Evolutionary conservation across 2,113 vertebrate genomes (phyloP), one percentile per base, ranked within the genome.

Genomic region (Oreochromis aureus): DNA sequence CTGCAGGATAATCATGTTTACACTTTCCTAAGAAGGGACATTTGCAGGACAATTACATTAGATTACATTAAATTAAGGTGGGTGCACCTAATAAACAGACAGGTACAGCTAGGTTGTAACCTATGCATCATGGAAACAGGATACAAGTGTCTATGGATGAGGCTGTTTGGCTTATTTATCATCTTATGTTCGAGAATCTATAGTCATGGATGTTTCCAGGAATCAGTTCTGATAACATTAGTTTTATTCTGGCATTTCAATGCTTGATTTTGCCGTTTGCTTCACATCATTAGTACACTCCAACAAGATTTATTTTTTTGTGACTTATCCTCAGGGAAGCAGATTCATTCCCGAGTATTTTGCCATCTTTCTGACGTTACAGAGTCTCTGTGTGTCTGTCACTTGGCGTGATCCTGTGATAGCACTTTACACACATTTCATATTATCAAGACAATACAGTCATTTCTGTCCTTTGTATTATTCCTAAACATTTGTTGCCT

Each of bases 1-100:
- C 44, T 51, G 71, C 71, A 76, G 15, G 71, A 76, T 76, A 51
- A 76, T 51, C 44, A 19, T 18, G 24, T 19, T 76, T 76, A 51
- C 44, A 32, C 44, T 51, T 51, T 51, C 44, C 24, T 32, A 12
- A 76, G 44, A 0, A 51, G 71, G 71, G 51, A 48, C 44, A 6
- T 76, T 76, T 76, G 10, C 41, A 32, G 71, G 44, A 51, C 15
- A 1, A 48, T 76, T 76, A 30, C 24, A 32, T 51, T 76, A 76
- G 24, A 32, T 44, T 44, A 71, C 66, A 71, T 71, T 0, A 71
- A 44, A 24, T 44, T 46, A 44, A 27, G n/a, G 66, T 71, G 7
- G 66, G n/a, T 32, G 16, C 22, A 76, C 44, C 44, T 30, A 76
- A 76, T 48, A 76, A 76, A 51, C 24, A 30, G 44, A 48, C 6